A percentile compares a stretch with the other conserved stretches of the same genome.
These are phyloP conservation scores for Struthio camelus DNA, from an alignment of 2,113 vertebrate genomes.

Conservation along the genomic window DNA sequence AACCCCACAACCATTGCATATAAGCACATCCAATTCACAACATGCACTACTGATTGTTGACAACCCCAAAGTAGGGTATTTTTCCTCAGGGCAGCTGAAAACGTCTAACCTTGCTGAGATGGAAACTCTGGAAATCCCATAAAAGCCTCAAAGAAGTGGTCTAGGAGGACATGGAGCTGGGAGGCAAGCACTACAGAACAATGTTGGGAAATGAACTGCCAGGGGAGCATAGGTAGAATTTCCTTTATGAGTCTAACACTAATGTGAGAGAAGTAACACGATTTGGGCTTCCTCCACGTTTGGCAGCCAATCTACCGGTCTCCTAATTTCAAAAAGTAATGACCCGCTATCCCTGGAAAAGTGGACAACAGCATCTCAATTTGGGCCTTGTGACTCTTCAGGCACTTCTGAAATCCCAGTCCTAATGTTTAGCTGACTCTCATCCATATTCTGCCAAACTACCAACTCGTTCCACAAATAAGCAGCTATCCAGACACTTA, in stretches of 20 bases:
- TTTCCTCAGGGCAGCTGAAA: not conserved
- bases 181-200: not conserved
- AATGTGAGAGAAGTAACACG: not conserved
- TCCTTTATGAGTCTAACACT: not conserved
- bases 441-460: not conserved
- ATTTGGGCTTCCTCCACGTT: not conserved
- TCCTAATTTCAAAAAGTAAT: not conserved
- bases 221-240: not conserved
- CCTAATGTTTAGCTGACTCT: not conserved
- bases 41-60: not conserved
- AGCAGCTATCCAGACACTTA: not conserved
- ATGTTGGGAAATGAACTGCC: not conserved
- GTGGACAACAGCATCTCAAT: not conserved
- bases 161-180: fast-evolving
- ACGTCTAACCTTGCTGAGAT: not conserved
- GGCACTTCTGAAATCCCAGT: not conserved
- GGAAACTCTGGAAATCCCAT: not conserved
- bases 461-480: fast-evolving
- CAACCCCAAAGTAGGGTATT: not conserved
- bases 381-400: not conserved
- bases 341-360: not conserved
- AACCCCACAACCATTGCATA: not conserved
- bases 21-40: not conserved
- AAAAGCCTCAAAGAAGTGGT: not conserved
- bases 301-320: not conserved